Evolutionary conservation across 1,140 invertebrate genomes (phyloP).

Genomic region (Sipha flava): DNA sequence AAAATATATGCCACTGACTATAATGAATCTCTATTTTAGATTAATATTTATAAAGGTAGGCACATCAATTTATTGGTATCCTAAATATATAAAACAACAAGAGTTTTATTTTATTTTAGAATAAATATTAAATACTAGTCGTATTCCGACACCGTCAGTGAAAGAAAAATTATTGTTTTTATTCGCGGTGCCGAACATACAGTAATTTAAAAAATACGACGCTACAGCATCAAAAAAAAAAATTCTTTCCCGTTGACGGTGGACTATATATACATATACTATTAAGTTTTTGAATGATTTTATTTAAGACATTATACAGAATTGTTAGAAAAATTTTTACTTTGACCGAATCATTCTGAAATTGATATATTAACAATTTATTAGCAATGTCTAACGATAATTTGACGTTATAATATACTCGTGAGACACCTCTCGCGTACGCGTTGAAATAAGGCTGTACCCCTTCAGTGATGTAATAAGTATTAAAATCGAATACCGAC

Average conservation of each 20-base stretch:
- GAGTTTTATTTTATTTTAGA: too few relatives aligned
- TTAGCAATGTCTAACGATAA: background rate
- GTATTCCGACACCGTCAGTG: background rate
- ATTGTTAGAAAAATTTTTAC: background rate
- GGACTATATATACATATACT: background rate
- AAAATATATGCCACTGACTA: too few relatives aligned
- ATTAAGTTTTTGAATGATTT: background rate
- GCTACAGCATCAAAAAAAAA: background rate
- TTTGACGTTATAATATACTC: background rate
- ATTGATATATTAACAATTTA: background rate
- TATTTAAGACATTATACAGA: background rate
- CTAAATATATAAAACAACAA: too few relatives aligned
- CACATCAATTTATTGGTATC: too few relatives aligned
- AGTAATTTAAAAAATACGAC: background rate
- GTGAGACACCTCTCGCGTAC: rapidly evolving
- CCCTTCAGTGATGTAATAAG: background rate
- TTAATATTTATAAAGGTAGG: too few relatives aligned
- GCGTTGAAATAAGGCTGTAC: background rate
- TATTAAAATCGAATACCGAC: background rate
- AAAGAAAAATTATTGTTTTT: background rate
- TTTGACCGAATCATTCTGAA: background rate
- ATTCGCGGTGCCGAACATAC: background rate
- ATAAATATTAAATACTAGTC: too few relatives aligned
- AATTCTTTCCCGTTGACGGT: background rate
- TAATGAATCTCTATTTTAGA: too few relatives aligned